Percentiles rank a stretch among this genome's conserved stretches.
Conservation (phyloP, 2,888 invertebrate species). For the Zhuqinia jingwanae region DNA sequence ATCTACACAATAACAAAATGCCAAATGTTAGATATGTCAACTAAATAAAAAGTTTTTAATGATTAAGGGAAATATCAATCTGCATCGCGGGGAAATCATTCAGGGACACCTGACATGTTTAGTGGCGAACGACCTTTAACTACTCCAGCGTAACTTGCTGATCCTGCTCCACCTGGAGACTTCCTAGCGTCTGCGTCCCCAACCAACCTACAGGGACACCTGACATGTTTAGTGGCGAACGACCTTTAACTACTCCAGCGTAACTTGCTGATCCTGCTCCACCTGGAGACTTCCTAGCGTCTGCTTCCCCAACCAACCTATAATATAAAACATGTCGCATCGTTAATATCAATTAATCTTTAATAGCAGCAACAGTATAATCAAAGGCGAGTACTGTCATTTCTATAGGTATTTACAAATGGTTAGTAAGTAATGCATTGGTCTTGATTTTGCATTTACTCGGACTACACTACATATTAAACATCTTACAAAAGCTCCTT, state of each 20-base stretch:
- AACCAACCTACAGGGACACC: conserved; percentile 83
- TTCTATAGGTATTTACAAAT: too few relatives aligned
- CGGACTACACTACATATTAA: too few relatives aligned
- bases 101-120: conserved; percentile 89
- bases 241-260: conserved; percentile 94
- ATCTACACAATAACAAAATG: conserved; percentile 70
- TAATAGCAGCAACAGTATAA: too few relatives aligned
- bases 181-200: conserved; percentile 76
- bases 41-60: background rate
- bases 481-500: too few relatives aligned
- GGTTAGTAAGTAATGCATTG: too few relatives aligned
- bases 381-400: too few relatives aligned
- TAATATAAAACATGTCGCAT: background rate
- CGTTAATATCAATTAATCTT: background rate
- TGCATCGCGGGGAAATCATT: conserved; percentile 48
- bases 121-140: conserved; percentile 91
- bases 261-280: conserved; percentile 84
- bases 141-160: conserved; percentile 91
- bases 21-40: conserved; percentile 11
- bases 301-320: conserved; percentile 77
- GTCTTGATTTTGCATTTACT: too few relatives aligned
- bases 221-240: conserved; percentile 91
- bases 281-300: conserved; percentile 73
- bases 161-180: conserved; percentile 72
- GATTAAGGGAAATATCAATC: background rate